These are phyloP conservation scores for Scaptomyza parva DNA, from an alignment of 2,888 invertebrate species.

Conservation along the genomic window DNA sequence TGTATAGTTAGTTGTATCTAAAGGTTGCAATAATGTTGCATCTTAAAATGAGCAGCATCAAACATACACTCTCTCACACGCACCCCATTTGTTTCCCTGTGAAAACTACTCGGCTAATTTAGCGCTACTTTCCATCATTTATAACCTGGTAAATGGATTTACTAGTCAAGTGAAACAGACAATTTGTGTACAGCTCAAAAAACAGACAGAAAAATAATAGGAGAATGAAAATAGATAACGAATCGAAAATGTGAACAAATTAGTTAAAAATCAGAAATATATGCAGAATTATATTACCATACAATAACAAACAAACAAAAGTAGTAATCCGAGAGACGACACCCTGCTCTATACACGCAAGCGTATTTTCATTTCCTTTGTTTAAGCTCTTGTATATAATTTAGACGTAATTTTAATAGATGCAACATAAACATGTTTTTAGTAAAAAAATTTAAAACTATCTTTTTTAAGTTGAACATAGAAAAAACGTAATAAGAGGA, in stretches of 20 bases:
- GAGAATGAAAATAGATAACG: not conserved
- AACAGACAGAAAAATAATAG: conserved; percentile 34
- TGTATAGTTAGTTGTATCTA: conserved; percentile 75
- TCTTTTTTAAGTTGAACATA: conserved; percentile 44
- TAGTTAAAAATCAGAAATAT: conserved; percentile 52
- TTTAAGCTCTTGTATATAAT: conserved; percentile 53
- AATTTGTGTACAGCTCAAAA: conserved; percentile 66
- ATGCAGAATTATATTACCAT: conserved; percentile 37
- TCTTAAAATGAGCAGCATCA: conserved; percentile 73
- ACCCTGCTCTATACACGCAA: conserved; percentile 36
- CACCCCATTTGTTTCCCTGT: conserved; percentile 28
- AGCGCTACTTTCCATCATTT: conserved; percentile 45
- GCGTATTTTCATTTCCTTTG: conserved; percentile 48
- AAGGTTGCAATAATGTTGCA: conserved; percentile 79
- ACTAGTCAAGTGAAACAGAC: conserved; percentile 77
- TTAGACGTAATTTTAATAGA: conserved; percentile 46
- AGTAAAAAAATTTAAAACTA: conserved; percentile 35
- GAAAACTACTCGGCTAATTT: conserved; percentile 32
- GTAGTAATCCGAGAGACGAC: conserved; percentile 27
- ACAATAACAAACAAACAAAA: conserved; percentile 15
- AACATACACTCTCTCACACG: conserved; percentile 42
- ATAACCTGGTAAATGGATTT: conserved; percentile 66
- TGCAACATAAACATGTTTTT: conserved; percentile 60
- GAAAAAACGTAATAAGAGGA: conserved; percentile 24
- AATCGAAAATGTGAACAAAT: conserved; percentile 67